Percentiles rank a stretch among this genome's conserved stretches.
These are phyloP conservation scores for Corella eumyota DNA, from an alignment of 23 tunicate species.

Conservation along the genomic window DNA sequence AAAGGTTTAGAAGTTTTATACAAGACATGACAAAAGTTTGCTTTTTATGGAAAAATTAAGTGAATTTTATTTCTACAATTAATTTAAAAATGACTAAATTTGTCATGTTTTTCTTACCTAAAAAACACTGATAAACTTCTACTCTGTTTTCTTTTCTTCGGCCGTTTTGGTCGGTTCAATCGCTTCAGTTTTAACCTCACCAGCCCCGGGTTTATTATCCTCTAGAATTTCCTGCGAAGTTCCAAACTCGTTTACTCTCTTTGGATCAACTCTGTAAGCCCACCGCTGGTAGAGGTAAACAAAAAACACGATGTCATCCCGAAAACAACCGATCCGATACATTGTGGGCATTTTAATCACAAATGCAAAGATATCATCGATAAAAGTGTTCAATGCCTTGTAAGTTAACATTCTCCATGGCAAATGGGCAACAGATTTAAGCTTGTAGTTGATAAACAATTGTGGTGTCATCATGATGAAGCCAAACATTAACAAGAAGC, in stretches of 20 bases:
- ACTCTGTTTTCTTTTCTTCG: no score
- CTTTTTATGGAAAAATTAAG: no score
- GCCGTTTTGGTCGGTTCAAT: no score
- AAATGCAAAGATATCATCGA: slow-evolving; percentile 97
- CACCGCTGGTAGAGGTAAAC: slow-evolving; percentile 91
- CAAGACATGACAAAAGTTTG: no score
- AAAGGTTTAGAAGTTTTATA: no score
- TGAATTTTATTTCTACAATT: no score
- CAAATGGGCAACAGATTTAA: slow-evolving; percentile 94
- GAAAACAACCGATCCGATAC: slow-evolving; percentile 90
- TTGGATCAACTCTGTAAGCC: slow-evolving; percentile 70
- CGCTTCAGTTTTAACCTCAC: no score
- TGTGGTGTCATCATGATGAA: slow-evolving; percentile 99
- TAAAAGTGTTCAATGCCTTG: slow-evolving; percentile 97
- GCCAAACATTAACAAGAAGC: slow-evolving; percentile 85
- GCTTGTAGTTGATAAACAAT: slow-evolving; percentile 91
- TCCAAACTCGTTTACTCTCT: slow-evolving; percentile 87
- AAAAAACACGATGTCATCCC: slow-evolving; percentile 90
- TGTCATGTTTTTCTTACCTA: no score
- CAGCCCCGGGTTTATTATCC: no score
- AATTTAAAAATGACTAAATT: no score
- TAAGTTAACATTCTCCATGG: slow-evolving; percentile 99
- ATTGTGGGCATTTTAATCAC: slow-evolving; percentile 96
- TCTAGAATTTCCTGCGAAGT: slow-evolving; percentile 42
- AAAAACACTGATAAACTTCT: no score